Base-by-base conservation (phyloP, 2,113 vertebrate genomes). In the Numida meleagris region DNA sequence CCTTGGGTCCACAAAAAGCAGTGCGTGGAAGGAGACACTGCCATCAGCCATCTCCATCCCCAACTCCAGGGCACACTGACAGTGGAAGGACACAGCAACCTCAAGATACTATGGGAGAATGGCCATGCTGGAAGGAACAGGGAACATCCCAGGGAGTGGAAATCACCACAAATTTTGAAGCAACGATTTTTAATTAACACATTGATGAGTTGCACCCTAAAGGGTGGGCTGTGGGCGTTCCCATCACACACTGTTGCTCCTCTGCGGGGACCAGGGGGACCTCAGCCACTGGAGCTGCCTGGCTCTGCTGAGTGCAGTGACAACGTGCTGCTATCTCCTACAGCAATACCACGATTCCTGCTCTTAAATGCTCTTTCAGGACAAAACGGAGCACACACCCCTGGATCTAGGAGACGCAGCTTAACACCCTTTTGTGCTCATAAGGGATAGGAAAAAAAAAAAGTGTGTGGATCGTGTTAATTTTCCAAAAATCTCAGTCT, bases 191-290 rank as follows among this genome's bases (percentile, higher is more conserved):
- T 18, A 82, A 50, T 14, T 13, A 12, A 2, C 25, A 33, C 15
- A 43, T 0, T 1, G 3, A 25, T 40, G 61, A 46, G 18, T 19
- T 1, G 3, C 4, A 25, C 4, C 4, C 71, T 53, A 33, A 66
- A 77, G 23, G 20, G 36, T 23, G 55, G 50, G 31, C 18, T 42
- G 23, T 50, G 24, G 24, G 27, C 53, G 50, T 48, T 74, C 55
- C 55, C 68, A 53, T 31, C 21, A 24, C 0, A 1, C 43, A 29
- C 3, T 13, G 6, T 53, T 14, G 29, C 51, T 53, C 27, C 15
- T 53, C 36, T 80, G 3, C 21, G 57, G 43, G 31, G 19, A 73
- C 29, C 31, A 48, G 48, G 9, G 6, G 36, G 27, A 57, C 40
- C 31, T 38, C 53, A 40, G 21, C 10, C 58, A 1, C 40, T 14